A percentile compares a stretch with the other conserved stretches of the same genome.
phyloP scores from a whole-genome alignment of 2,888 invertebrate species.

The Congeria kusceri region DNA sequence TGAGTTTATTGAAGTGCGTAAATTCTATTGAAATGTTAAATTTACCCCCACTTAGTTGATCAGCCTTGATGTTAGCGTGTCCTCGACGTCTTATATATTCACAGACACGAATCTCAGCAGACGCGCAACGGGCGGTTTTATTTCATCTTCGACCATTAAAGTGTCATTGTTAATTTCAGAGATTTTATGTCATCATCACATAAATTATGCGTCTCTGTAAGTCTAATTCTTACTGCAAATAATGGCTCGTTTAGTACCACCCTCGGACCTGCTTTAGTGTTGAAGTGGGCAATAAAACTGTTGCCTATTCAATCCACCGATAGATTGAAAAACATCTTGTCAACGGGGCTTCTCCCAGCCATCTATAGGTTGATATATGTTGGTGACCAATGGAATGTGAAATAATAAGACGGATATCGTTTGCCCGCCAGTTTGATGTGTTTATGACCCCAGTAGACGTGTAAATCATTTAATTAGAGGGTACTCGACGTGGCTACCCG shows the following conservation, averaged over 20 bases:
- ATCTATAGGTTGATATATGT: constrained; percentile 47
- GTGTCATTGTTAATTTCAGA: constrained; percentile 62
- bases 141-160: constrained; percentile 51
- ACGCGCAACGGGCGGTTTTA: constrained; percentile 32
- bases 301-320: constrained; percentile 57
- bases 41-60: too few species aligned
- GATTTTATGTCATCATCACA: constrained; percentile 58
- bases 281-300: constrained; percentile 52
- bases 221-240: constrained; percentile 52
- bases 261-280: constrained; percentile 33
- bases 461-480: constrained; percentile 61
- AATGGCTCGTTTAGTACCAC: constrained; percentile 53
- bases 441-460: constrained; percentile 51
- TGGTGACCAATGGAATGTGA: constrained; percentile 20
- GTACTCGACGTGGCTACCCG: constrained; percentile 12
- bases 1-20: too few species aligned
- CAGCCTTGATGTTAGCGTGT: too few species aligned
- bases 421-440: constrained; percentile 56
- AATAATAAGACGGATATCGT: constrained; percentile 37
- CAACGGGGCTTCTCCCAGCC: constrained; percentile 38
- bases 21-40: too few species aligned
- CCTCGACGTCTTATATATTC: too few species aligned
- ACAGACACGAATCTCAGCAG: too few species aligned
- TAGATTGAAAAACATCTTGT: constrained; percentile 52
- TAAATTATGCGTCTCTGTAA: constrained; percentile 52